These are phyloP conservation scores for Aquatica leii DNA, from an alignment of 2,888 invertebrate genomes.

Conservation along the genomic window DNA sequence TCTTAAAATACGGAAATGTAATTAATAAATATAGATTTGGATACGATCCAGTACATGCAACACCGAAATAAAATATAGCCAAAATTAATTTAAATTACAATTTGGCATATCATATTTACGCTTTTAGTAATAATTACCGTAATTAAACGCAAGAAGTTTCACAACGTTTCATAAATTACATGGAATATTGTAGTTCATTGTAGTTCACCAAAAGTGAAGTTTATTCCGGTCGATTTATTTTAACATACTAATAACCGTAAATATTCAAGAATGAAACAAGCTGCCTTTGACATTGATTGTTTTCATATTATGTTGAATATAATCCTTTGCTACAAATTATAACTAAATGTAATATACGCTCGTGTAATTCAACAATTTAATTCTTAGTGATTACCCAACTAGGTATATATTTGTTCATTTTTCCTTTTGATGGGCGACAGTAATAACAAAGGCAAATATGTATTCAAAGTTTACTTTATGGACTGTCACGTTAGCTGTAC, in stretches of 20 bases:
- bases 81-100: background rate
- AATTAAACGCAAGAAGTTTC: background rate
- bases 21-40: conserved; percentile 22
- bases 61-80: background rate
- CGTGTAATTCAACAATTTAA: no score
- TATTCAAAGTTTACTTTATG: no score
- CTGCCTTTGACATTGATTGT: background rate
- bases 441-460: no score
- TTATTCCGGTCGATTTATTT: background rate
- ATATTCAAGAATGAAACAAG: conserved; percentile 6
- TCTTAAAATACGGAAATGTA: conserved; percentile 14
- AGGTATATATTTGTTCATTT: no score
- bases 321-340: background rate
- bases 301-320: background rate
- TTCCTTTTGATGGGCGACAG: no score
- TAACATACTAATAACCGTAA: conserved; percentile 3
- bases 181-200: background rate
- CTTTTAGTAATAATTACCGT: background rate
- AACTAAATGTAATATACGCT: background rate
- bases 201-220: background rate
- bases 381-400: no score
- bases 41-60: conserved; percentile 10
- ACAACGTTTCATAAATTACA: background rate
- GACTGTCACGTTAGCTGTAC: no score
- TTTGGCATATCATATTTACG: conserved; percentile 1